Conservation (phyloP, 2,797 vertebrate genomes). For the Hydrophis major region DNA sequence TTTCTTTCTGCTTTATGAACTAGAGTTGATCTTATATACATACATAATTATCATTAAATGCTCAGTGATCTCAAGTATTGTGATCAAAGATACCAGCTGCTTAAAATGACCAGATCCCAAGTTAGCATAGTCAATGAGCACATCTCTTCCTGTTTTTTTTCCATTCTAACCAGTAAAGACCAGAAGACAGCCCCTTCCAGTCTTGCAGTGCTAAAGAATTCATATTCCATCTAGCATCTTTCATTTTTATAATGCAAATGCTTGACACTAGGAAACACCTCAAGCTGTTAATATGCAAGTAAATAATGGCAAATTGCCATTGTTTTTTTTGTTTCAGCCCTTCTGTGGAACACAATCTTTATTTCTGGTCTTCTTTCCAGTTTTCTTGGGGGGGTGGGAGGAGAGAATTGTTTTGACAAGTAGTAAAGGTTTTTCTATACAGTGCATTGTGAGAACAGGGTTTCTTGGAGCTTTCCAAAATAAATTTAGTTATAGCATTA, state of each 20-base stretch:
- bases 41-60: background rate
- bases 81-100: background rate
- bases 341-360: slow-evolving; percentile 40
- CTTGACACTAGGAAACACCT: slow-evolving; percentile 19
- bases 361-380: slow-evolving; percentile 16
- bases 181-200: background rate
- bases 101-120: slow-evolving; percentile 8
- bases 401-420: background rate
- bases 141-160: background rate
- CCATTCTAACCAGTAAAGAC: background rate
- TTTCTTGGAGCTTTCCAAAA: background rate
- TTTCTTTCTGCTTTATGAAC: background rate
- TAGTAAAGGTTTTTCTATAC: background rate
- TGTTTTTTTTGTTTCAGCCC: slow-evolving; percentile 16
- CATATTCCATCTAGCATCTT: background rate
- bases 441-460: background rate
- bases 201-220: background rate
- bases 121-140: background rate
- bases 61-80: background rate
- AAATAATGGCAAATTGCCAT: slow-evolving; percentile 36
- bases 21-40: background rate
- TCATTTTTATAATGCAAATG: slow-evolving; percentile 29
- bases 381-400: background rate
- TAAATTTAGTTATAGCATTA: background rate
- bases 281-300: slow-evolving; percentile 38